phyloP scores from a whole-genome alignment of 2,888 invertebrate species.

The Meliscaeva auricollis region DNA sequence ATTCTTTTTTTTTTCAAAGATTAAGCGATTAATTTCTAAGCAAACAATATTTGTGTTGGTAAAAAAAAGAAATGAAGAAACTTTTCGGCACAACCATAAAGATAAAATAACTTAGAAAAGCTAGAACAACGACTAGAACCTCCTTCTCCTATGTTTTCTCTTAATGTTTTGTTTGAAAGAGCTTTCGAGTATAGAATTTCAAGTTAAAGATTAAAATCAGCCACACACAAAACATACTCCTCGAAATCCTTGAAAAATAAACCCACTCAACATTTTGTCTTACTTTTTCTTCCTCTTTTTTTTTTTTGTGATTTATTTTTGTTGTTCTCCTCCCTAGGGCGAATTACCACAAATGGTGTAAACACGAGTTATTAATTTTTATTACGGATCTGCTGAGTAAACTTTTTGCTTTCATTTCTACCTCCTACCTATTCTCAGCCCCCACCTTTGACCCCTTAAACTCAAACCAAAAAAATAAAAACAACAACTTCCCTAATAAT shows the following conservation, averaged over 20 bases:
- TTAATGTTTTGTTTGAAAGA: not conserved
- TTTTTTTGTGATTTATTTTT: not conserved
- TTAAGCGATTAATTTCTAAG: slow-evolving; percentile 34
- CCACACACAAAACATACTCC: slow-evolving; percentile 24
- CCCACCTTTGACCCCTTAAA: not conserved
- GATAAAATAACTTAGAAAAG: slow-evolving; percentile 15
- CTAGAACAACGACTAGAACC: slow-evolving; percentile 21
- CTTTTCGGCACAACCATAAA: slow-evolving; percentile 22
- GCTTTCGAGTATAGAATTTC: slow-evolving; percentile 9
- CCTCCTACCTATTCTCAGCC: not conserved
- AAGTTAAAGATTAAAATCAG: slow-evolving; percentile 49
- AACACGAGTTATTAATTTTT: slow-evolving; percentile 68
- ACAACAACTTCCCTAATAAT: too few species aligned
- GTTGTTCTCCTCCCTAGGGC: slow-evolving; percentile 38
- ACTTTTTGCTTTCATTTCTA: slow-evolving; percentile 16
- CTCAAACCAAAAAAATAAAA: not conserved
- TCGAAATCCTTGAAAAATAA: slow-evolving; percentile 32
- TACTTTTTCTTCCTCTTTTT: not conserved
- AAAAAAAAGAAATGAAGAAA: slow-evolving; percentile 4
- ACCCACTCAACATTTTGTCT: slow-evolving; percentile 17
- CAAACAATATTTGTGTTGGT: slow-evolving; percentile 22
- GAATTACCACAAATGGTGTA: slow-evolving; percentile 65
- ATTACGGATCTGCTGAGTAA: slow-evolving; percentile 57
- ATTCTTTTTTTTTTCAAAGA: slow-evolving; percentile 32
- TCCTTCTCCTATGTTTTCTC: not conserved